These are phyloP conservation scores for Drymonia ruficornis DNA, from an alignment of 2,888 invertebrate genomes.

Conservation along the genomic window DNA sequence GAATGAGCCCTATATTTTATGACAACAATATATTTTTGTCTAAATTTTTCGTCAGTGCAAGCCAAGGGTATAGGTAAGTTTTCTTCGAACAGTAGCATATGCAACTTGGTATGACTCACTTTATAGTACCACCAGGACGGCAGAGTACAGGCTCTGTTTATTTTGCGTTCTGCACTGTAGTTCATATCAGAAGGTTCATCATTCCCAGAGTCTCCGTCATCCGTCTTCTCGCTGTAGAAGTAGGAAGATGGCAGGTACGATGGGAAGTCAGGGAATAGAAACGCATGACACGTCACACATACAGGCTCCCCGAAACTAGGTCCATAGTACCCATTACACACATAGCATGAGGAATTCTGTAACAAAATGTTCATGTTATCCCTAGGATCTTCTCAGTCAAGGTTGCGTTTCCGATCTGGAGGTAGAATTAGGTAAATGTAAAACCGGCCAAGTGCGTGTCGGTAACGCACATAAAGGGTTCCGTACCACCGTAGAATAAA, in stretches of 20 bases:
- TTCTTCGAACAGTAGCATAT: too few relatives aligned
- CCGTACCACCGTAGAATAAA: too few relatives aligned
- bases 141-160: slow-evolving; percentile 55
- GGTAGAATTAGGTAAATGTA: too few relatives aligned
- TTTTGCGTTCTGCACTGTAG: slow-evolving; percentile 81
- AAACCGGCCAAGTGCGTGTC: too few relatives aligned
- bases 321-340: slow-evolving; percentile 97
- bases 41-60: too few relatives aligned
- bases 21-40: too few relatives aligned
- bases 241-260: slow-evolving; percentile 79
- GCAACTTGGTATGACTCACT: slow-evolving; percentile 50
- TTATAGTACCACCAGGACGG: slow-evolving; percentile 66
- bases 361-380: slow-evolving; percentile 43
- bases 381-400: too few relatives aligned
- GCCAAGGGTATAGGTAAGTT: too few relatives aligned
- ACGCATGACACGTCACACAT: slow-evolving; percentile 96
- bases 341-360: slow-evolving; percentile 89
- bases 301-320: slow-evolving; percentile 96
- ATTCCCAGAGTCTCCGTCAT: slow-evolving; percentile 97
- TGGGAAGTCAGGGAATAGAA: slow-evolving; percentile 93
- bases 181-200: slow-evolving; percentile 94
- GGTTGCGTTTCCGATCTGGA: too few relatives aligned
- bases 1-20: too few relatives aligned
- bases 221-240: slow-evolving; percentile 86
- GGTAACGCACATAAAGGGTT: too few relatives aligned